Conservation (phyloP, 2,888 invertebrate genomes). For the Agrotis ipsilon region DNA sequence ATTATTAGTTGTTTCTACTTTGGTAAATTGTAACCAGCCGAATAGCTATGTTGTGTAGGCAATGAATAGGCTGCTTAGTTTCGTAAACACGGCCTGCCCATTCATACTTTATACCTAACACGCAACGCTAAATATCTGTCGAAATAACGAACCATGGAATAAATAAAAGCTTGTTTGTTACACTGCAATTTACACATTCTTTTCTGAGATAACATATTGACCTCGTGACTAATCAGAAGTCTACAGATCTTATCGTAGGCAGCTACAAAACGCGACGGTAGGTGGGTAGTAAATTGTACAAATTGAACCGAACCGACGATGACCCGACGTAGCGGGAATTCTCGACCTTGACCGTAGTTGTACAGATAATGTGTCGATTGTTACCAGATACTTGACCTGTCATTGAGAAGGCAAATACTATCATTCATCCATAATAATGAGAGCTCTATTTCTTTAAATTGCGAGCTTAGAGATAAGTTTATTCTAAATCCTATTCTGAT, state of each 20-base stretch:
- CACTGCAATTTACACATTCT: constrained; percentile 17
- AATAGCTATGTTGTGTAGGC: constrained; percentile 37
- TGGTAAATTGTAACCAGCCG: constrained; percentile 28
- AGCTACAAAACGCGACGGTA: constrained; percentile 63
- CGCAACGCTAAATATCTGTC: constrained; percentile 36
- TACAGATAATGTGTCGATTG: constrained; percentile 56
- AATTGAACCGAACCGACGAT: constrained; percentile 67
- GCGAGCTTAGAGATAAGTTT: background rate
- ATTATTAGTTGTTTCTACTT: constrained; percentile 49
- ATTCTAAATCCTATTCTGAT: background rate
- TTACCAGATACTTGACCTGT: constrained; percentile 61
- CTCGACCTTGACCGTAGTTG: constrained; percentile 66
- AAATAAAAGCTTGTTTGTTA: constrained; percentile 23
- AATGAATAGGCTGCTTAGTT: constrained; percentile 48
- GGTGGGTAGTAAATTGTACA: constrained; percentile 73
- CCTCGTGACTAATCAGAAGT: constrained; percentile 19
- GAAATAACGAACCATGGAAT: constrained; percentile 30
- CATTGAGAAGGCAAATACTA: constrained; percentile 44
- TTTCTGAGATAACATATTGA: constrained; percentile 16
- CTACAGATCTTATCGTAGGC: constrained; percentile 37
- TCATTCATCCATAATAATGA: constrained; percentile 22
- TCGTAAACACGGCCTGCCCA: constrained; percentile 34
- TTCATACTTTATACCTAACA: constrained; percentile 38
- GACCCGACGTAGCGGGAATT: constrained; percentile 54
- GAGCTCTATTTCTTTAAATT: constrained; percentile 20